A percentile compares a stretch with the other conserved stretches of the same genome.
Conservation (phyloP, 2,888 invertebrate species). For the Leptinotarsa tumamoca region DNA sequence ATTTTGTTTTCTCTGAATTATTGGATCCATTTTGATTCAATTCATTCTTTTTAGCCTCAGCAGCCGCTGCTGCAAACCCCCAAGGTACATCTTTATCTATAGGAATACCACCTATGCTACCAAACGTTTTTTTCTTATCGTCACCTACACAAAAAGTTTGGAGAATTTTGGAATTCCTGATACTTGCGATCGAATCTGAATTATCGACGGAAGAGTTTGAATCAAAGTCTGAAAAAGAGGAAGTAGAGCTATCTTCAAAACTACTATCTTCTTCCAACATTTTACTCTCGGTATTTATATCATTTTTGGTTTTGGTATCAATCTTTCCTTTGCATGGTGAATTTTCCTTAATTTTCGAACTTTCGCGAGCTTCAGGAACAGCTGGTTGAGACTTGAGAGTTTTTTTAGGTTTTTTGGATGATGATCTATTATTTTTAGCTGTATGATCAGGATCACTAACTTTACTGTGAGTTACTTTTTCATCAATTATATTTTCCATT, state of each 20-base stretch:
- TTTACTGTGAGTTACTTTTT: constrained; percentile 26
- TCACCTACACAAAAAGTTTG: constrained; percentile 46
- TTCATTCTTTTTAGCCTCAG: constrained; percentile 55
- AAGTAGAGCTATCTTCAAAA: constrained; percentile 41
- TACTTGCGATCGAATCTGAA: constrained; percentile 52
- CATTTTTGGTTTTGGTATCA: constrained; percentile 23
- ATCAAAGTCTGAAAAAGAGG: constrained; percentile 50
- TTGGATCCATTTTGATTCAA: constrained; percentile 12
- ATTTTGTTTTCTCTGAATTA: constrained; percentile 7
- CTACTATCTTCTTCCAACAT: constrained; percentile 39
- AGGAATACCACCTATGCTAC: constrained; percentile 62
- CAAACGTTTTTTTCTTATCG: constrained; percentile 61
- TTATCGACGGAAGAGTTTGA: constrained; percentile 56
- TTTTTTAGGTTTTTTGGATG: constrained; percentile 23
- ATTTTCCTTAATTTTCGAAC: background rate
- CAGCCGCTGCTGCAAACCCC: constrained; percentile 74
- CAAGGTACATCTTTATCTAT: constrained; percentile 68
- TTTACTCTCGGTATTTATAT: background rate
- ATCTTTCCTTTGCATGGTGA: background rate
- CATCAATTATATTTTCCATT: constrained; percentile 26
- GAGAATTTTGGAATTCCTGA: constrained; percentile 52
- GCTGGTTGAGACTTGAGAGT: background rate
- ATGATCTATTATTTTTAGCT: constrained; percentile 47
- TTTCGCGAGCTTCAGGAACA: background rate
- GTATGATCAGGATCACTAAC: constrained; percentile 25